Conservation (phyloP, 2,113 vertebrate species). For the Gorsachius goisagi region DNA sequence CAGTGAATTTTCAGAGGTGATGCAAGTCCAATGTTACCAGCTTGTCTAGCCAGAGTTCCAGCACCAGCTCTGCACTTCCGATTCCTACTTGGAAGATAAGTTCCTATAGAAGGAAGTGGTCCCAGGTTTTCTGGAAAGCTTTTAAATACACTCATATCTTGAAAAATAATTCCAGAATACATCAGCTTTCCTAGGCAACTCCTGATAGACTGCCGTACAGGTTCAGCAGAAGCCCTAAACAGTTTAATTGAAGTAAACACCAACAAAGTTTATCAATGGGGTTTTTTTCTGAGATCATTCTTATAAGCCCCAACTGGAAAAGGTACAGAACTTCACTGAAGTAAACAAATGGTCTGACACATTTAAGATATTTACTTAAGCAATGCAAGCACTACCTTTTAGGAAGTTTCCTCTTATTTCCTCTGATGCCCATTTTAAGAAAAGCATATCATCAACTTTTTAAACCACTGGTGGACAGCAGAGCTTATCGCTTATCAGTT, state of each 20-base stretch:
- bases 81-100: neutral
- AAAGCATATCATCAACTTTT: fast-evolving
- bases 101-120: neutral
- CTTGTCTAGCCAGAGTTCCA: neutral
- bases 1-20: neutral
- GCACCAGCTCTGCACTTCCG: neutral
- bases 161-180: neutral
- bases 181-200: neutral
- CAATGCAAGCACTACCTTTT: neutral
- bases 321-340: neutral
- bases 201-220: neutral
- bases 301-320: neutral
- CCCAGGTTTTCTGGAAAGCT: neutral
- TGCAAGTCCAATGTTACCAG: neutral
- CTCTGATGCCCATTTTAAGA: neutral
- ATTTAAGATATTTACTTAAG: neutral
- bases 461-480: neutral
- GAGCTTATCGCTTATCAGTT: neutral
- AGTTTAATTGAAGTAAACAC: neutral
- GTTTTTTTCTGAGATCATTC: neutral
- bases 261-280: neutral
- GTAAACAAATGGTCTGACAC: neutral
- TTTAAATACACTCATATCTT: neutral
- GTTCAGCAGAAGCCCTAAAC: neutral
- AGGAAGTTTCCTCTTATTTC: neutral